These are phyloP conservation scores for Anthonomus grandis DNA, from an alignment of 1,140 invertebrate genomes.

Conservation along the genomic window DNA sequence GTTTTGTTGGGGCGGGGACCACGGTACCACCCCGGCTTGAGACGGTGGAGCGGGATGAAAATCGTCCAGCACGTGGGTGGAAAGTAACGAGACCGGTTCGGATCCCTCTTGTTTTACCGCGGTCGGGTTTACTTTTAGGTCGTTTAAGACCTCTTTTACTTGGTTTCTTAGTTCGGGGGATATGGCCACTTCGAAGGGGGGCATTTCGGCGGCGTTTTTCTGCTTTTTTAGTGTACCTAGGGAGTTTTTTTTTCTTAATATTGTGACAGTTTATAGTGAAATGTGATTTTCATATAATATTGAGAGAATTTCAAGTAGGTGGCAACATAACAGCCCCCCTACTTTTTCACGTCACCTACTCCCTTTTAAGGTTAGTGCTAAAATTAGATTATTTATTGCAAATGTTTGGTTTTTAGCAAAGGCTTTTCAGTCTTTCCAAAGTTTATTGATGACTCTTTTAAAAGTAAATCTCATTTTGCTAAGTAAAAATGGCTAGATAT, in stretches of 20 bases:
- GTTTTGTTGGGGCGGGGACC: constrained; percentile 91
- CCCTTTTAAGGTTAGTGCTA: no score
- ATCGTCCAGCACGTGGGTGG: constrained; percentile 60
- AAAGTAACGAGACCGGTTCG: constrained; percentile 54
- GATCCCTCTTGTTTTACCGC: constrained; percentile 12
- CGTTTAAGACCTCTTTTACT: constrained; percentile 62
- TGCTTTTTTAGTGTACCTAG: constrained; percentile 63
- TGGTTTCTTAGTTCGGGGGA: constrained; percentile 63
- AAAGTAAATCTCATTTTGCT: no score
- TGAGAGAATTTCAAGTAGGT: background rate
- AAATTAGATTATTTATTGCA: no score
- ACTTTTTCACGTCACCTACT: no score
- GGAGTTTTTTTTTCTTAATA: constrained; percentile 48
- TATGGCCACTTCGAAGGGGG: constrained; percentile 76
- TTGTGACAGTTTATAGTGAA: background rate
- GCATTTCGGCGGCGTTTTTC: constrained; percentile 65
- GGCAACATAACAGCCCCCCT: no score
- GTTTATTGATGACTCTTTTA: no score
- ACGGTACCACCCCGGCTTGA: constrained; percentile 77
- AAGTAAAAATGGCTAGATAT: no score
- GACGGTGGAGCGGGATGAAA: constrained; percentile 58
- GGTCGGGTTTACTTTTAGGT: constrained; percentile 58
- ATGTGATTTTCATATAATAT: background rate
- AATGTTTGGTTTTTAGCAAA: no score
- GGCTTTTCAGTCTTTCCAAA: no score